Evolutionary conservation across 2,113 vertebrate genomes (phyloP), one percentile per base, ranked within the genome.

Genomic region (Larimichthys crocea): DNA sequence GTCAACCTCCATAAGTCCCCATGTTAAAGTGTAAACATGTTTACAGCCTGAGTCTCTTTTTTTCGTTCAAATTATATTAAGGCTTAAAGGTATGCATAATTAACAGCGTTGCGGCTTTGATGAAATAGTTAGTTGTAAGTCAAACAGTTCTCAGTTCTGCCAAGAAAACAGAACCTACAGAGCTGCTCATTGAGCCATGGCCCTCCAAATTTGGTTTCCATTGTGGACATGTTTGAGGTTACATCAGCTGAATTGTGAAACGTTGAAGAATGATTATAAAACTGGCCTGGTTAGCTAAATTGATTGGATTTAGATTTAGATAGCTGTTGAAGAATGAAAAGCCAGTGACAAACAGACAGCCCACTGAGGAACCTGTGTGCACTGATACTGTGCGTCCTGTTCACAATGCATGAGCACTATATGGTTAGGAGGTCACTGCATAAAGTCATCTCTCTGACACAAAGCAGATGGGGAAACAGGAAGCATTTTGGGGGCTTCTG

Each of bases 381-480:
- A 35, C 7, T 8, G 35, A 35, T 35, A 35, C 35, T 14, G 46
- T 61, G 48, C 48, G 17, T 29, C 24, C 24, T 14, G 42, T 35
- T 48, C 26, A 24, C 49, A 59, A 26, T 24, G 55, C 16, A 55
- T 40, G 8, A 53, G 57, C 49, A 56, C 31, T 10, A 29, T 44
- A 29, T 44, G 48, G 31, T 29, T 11, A 53, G 17, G 17, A 63
- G 59, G 46, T 50, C 29, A 50, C 46, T 40, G 63, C 74, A 59
- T 53, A 40, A 66, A 53, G 72, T 49, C 10, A 40, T 48, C 4
- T 19, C 0, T 75, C 64, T 63, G 42, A 53, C 7, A 65, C 40
- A 22, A 19, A n/a, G 29, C 80, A 82, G 80, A 82, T n/a, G 59
- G 50, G 3, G 52, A 71, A 71, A 12, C 29, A 53, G 17, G 20